phyloP scores from a whole-genome alignment of 2,888 invertebrate genomes.

The Epiperipatus broadwayi region DNA sequence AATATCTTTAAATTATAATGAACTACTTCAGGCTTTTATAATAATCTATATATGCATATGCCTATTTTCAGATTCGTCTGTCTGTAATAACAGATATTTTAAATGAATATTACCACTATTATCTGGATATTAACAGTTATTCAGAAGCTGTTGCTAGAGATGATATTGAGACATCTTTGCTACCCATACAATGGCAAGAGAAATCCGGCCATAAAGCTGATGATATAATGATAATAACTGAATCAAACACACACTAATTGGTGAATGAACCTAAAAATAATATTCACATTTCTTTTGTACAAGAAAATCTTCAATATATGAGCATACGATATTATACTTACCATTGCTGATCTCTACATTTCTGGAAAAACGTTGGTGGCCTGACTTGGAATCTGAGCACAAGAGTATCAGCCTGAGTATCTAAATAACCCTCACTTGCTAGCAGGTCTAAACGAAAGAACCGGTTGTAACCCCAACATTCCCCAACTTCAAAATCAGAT shows the following conservation, averaged over 20 bases:
- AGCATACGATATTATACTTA: too few relatives aligned
- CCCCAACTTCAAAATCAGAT: slow-evolving; percentile 84
- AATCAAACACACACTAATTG: neutral
- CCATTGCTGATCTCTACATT: slow-evolving; percentile 80
- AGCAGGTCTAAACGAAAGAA: slow-evolving; percentile 74
- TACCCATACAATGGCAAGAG: too few relatives aligned
- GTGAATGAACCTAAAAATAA: too few relatives aligned
- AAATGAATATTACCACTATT: too few relatives aligned
- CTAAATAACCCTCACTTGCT: slow-evolving; percentile 72
- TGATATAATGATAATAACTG: neutral
- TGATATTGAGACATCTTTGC: too few relatives aligned
- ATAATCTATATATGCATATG: too few relatives aligned
- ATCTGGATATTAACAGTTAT: too few relatives aligned
- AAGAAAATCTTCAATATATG: neutral
- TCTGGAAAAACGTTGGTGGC: slow-evolving; percentile 78
- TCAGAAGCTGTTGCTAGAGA: too few relatives aligned
- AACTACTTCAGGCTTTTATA: too few relatives aligned
- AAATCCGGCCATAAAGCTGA: slow-evolving; percentile 22
- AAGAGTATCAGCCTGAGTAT: slow-evolving; percentile 59
- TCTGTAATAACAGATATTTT: too few relatives aligned
- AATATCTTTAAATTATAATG: too few relatives aligned
- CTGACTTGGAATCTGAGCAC: slow-evolving; percentile 73
- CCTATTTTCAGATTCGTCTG: too few relatives aligned
- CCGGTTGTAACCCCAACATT: slow-evolving; percentile 89
- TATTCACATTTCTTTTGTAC: neutral